Base-by-base conservation (phyloP, 2,113 vertebrate genomes). In the Ictalurus punctatus region DNA sequence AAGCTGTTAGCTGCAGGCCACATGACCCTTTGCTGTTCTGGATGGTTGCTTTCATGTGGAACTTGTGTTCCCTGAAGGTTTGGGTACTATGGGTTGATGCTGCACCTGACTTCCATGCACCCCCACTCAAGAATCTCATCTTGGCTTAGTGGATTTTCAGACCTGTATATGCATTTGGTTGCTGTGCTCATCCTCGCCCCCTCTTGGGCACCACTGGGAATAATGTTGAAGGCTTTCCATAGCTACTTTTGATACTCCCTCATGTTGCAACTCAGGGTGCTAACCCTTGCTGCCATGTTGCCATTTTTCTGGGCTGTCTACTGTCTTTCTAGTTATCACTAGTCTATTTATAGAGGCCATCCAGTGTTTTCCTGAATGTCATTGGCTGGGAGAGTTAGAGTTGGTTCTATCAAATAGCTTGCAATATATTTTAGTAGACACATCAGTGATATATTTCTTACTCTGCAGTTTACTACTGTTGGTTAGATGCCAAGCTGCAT, bases 231-330 rank as follows among this genome's bases (percentile, higher is more conserved):
- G 3, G 5, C 13, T 16, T 25, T 76, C 21, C 8, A 10, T 76
- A 44, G 37, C 44, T n/a, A 48, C 19, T 78, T 52, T 78, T 48
- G 37, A 10, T 25, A 14, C 4, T 13, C 74, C 21, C 40, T 78
- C 6, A 54, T n/a, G 1, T 21, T 80, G 13, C 27, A n/a, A 27
- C 25, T 80, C 27, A 80, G 61, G 81, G 10, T 88, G 87, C 84
- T 81, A 84, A 84, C 74, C 37, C 67, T 71, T 65, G 16, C 71
- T 84, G 81, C n/a, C 76, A 40, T 12, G 65, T 30, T 86, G 83
- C 89, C 44, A 27, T 88, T 90, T 92, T 58, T 92, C 86, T 78
- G 58, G 30, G 78, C 76, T 73, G 59, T 86, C 79, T 19, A 58
- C 86, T 91, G 37, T 86, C 69, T 87, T 76, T 83, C 65, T 65